Conservation (phyloP, 2,797 vertebrate species). For the Picus viridis region DNA sequence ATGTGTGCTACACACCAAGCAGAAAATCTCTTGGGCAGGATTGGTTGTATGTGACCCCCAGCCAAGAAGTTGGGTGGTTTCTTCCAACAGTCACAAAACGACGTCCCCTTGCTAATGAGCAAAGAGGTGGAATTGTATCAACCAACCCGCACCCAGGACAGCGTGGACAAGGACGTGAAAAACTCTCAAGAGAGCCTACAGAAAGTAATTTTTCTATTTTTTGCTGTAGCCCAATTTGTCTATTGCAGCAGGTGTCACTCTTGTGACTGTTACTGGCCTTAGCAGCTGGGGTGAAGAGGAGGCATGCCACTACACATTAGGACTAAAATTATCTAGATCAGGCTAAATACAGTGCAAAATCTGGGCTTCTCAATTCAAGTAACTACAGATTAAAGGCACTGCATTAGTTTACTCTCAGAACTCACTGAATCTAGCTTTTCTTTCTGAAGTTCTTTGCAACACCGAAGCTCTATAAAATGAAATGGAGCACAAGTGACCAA, state of each 20-base stretch:
- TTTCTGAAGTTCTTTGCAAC: not conserved
- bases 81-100: not conserved
- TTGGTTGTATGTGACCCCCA: not conserved
- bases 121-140: not conserved
- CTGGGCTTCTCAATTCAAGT: not conserved
- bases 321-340: not conserved
- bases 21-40: not conserved
- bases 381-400: not conserved
- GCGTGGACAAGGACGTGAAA: not conserved
- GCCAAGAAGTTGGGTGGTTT: not conserved
- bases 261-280: not conserved
- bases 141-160: not conserved
- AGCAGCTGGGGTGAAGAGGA: not conserved
- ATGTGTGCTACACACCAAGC: rapidly evolving
- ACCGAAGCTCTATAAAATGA: not conserved
- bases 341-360: not conserved
- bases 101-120: not conserved
- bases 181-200: not conserved
- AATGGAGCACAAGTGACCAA: not conserved
- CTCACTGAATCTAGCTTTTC: not conserved
- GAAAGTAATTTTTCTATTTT: not conserved
- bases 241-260: not conserved
- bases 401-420: not conserved
- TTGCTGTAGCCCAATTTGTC: not conserved
- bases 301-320: not conserved